Evolutionary conservation across 2,113 vertebrate genomes (phyloP).

Genomic region (Lepus americanus): DNA sequence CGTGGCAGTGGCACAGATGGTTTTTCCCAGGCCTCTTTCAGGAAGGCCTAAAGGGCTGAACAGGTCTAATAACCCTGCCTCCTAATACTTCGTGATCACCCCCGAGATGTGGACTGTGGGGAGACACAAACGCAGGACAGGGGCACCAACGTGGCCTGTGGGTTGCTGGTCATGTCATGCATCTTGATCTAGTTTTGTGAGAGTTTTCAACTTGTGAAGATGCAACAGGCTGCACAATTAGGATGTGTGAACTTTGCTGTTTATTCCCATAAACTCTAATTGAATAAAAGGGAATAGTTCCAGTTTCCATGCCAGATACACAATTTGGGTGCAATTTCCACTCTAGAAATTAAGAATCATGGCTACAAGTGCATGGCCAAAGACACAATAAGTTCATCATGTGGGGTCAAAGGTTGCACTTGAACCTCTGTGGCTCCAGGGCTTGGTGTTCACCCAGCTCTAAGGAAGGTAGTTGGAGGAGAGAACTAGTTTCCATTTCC

Average conservation of each 20-base stretch:
- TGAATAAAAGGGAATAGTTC: not conserved
- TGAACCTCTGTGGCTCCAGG: not conserved
- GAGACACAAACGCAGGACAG: not conserved
- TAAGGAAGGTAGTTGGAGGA: not conserved
- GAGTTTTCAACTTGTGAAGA: not conserved
- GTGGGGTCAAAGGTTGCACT: not conserved
- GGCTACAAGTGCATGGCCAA: not conserved
- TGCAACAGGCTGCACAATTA: not conserved
- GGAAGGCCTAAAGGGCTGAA: not conserved
- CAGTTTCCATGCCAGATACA: not conserved
- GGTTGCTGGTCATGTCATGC: not conserved
- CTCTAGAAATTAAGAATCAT: not conserved
- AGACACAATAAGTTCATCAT: not conserved
- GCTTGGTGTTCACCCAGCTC: not conserved
- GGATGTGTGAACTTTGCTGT: not conserved
- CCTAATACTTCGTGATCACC: not conserved
- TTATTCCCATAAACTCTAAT: not conserved
- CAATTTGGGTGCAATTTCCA: not conserved
- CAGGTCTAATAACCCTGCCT: not conserved
- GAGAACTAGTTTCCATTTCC: not conserved
- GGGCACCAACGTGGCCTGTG: not conserved
- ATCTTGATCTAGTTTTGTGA: not conserved
- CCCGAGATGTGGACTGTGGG: too few species aligned
- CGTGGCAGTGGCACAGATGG: too few species aligned
- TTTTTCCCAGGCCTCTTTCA: not conserved